phyloP scores from a whole-genome alignment of 2,113 vertebrate species.

The Cisticola juncidis region DNA sequence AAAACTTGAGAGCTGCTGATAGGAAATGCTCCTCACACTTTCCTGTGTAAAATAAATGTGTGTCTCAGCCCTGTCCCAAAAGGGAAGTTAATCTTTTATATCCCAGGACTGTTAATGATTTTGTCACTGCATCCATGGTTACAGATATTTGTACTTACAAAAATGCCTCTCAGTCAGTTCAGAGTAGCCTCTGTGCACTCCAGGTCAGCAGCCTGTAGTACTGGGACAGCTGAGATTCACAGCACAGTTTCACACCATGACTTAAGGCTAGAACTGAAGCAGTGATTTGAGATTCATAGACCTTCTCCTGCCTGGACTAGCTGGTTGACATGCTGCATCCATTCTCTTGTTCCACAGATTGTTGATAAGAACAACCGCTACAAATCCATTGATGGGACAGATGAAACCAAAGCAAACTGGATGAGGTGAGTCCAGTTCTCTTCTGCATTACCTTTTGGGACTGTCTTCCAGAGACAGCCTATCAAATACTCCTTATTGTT shows the following conservation, averaged over 20 bases:
- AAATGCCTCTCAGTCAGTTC: background rate
- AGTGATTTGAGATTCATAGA: background rate
- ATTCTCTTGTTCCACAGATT: slow-evolving; percentile 72
- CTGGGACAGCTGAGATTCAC: background rate
- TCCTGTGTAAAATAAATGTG: background rate
- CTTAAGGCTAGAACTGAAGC: background rate
- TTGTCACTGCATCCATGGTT: background rate
- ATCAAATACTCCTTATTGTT: background rate
- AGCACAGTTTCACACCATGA: background rate
- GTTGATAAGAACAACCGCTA: slow-evolving; percentile 87
- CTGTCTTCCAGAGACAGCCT: background rate
- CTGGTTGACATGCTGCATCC: background rate
- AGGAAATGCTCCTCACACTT: background rate
- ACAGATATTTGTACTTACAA: background rate
- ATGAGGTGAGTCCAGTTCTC: slow-evolving; percentile 86
- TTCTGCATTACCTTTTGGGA: background rate
- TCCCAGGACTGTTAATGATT: background rate
- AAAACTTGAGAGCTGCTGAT: background rate
- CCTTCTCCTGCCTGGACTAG: background rate
- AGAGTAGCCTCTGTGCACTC: background rate
- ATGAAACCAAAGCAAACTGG: slow-evolving; percentile 94
- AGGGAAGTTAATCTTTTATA: background rate
- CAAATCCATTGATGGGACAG: slow-evolving; percentile 90
- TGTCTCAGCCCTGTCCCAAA: background rate
- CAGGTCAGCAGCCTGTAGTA: background rate